phyloP scores from a whole-genome alignment of 2,888 invertebrate species.

The Silvanus unidentatus region DNA sequence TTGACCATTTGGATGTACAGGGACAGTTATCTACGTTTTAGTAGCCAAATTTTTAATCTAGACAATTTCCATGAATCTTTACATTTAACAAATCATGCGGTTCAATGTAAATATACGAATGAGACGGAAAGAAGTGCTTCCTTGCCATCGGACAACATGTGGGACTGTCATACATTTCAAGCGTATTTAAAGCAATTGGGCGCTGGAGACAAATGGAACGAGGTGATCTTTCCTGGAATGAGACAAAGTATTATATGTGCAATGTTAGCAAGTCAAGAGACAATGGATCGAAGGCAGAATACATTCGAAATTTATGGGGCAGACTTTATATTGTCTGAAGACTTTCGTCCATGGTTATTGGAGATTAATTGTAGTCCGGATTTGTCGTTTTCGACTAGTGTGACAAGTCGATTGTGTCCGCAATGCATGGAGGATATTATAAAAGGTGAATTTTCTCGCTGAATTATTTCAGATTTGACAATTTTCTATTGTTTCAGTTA shows the following conservation, averaged over 20 bases:
- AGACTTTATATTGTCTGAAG: constrained; percentile 89
- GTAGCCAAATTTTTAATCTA: constrained; percentile 81
- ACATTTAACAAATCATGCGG: constrained; percentile 89
- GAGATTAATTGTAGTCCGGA: constrained; percentile 94
- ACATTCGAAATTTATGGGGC: constrained; percentile 93
- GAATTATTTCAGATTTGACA: not conserved
- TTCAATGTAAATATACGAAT: constrained; percentile 82
- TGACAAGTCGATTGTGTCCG: constrained; percentile 80
- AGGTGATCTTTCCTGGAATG: constrained; percentile 71
- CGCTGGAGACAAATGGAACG: constrained; percentile 72
- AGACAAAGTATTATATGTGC: constrained; percentile 59
- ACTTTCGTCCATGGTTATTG: constrained; percentile 84
- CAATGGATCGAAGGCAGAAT: constrained; percentile 73
- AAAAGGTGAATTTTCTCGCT: constrained; percentile 63
- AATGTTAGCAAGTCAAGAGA: constrained; percentile 79
- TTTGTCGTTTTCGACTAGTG: constrained; percentile 83
- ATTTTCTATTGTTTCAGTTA: constrained; percentile 51
- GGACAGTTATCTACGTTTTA: constrained; percentile 88
- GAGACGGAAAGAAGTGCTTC: constrained; percentile 61
- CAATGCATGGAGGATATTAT: constrained; percentile 85
- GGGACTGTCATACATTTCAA: constrained; percentile 83
- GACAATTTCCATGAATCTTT: constrained; percentile 87
- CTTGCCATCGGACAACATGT: constrained; percentile 89
- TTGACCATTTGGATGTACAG: constrained; percentile 90
- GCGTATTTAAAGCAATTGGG: constrained; percentile 61